Base-by-base conservation (phyloP, 1,140 invertebrate species). In the Sarcophaga bullata region DNA sequence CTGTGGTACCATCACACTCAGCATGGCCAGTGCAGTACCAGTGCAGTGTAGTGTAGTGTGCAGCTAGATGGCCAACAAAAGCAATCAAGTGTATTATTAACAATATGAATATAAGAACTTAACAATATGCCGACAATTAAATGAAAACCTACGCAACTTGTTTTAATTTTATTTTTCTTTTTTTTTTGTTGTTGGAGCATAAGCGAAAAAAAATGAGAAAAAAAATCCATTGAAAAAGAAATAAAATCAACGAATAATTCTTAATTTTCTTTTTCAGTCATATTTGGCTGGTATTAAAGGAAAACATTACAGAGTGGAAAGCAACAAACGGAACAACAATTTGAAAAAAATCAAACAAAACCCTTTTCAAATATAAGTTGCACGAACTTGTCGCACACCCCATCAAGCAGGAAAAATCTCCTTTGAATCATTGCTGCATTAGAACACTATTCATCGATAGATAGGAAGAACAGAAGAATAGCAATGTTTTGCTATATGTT, bases 61-160 rank as follows among this genome's bases (percentile, higher is more conserved):
- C 13, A 17, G 52, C 9, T 15, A n/a, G 49, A 17, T 49, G 76
- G 76, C 6, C 76, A 54, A 25, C 58, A 6, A 52, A n/a, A 52
- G 50, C 73, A 72, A 4, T 49, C 46, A 72, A 68, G 48, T 49
- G 80, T 81, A 76, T 47, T 48, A 76, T 47, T 76, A 46, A 49
- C 73, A 76, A 47, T 49, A 48, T 48, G 46, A 76, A 47, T 47
- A 15, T 25, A 37, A 49, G 49, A 17, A 78, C n/a, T 25, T 58
- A 80, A 76, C 76, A n/a, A 52, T 50, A 76, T 47, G 19, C 48
- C 76, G 73, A 83, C 82, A 83, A 83, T 83, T 83, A 80, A 83
- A 83, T 83, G 76, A 47, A 83, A 83, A 80, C 82, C 82, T 83
- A 83, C 82, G 82, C 82, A 83, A 73, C 82, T 73, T 82, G 81